Base-by-base conservation (phyloP, 1,140 invertebrate genomes). In the Lethrus apterus region DNA sequence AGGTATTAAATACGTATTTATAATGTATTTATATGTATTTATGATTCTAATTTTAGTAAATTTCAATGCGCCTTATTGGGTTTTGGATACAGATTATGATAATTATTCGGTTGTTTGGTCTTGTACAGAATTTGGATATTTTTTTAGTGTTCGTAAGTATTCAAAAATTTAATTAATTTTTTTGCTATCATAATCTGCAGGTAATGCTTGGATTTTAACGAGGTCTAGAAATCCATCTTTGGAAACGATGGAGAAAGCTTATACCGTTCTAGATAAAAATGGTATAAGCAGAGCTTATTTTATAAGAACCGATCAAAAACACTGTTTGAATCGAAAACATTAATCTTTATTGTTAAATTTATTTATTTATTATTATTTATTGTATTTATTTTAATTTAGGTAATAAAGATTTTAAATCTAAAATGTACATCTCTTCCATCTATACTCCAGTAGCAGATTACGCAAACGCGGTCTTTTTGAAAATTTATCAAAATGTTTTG, bases 81-180 rank as follows among this genome's bases (percentile, higher is more conserved):
- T 91, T 11, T 58, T 90, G 5, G 81, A 81, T 21, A 87, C 86
- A 0, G 86, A 91, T 60, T 91, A 89, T 58, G 71, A 76, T 2
- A 76, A 70, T 14, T 90, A 80, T 56, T 66, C 83, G 2, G 76
- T 90, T 2, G 78, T 89, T 5, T 89, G 81, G 76, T 83, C 82
- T 48, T 91, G 88, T 59, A 41, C 23, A 15, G 7, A 41, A 41
- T 26, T 41, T 13, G 73, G 73, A 51, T 81, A 10, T 65, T 72
- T 13, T n/a, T n/a, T 82, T 40, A 81, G 77, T 53, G 70, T 70
- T 49, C 62, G 76, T 79, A 60, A 72, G 67, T 68, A 42, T 30
- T 48, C 36, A 48, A 31, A 36, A 43, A 3, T 34, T 18, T 44
- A 5, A 18, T 18, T 21, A 15, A 14, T n/a, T n/a, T 1, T 32